These are phyloP conservation scores for Chalcis sispes DNA, from an alignment of 2,888 invertebrate genomes.

Conservation along the genomic window DNA sequence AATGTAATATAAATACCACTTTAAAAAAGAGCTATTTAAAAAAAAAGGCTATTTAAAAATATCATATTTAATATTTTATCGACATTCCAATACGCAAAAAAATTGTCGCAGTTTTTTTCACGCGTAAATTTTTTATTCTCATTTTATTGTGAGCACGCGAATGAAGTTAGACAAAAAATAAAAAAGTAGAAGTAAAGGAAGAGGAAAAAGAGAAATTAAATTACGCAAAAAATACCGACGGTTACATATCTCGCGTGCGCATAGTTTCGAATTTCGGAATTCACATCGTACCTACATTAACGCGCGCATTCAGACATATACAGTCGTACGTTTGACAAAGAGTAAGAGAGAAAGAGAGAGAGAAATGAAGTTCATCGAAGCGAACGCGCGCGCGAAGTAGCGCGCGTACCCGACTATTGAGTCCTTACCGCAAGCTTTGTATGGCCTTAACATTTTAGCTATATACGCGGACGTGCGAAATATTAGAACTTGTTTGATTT, in stretches of 20 bases:
- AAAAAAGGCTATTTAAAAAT: no score
- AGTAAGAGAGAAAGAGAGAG: neutral
- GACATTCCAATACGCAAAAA: no score
- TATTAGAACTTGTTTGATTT: no score
- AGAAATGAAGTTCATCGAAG: slow-evolving; percentile 12
- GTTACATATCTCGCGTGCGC: neutral
- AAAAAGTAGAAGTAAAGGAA: no score
- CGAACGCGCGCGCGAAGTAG: neutral
- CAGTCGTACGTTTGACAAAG: neutral
- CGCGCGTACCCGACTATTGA: no score
- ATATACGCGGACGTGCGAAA: slow-evolving; percentile 5
- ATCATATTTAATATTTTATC: no score
- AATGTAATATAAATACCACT: no score
- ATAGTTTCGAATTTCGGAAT: slow-evolving; percentile 21
- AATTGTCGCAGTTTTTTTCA: no score
- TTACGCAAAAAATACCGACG: slow-evolving; percentile 24
- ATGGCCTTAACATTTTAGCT: slow-evolving; percentile 6
- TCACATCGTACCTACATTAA: neutral
- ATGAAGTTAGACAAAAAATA: no score
- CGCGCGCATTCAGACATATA: neutral
- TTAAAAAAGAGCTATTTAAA: no score
- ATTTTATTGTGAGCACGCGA: no score
- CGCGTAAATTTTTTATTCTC: no score
- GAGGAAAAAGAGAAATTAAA: slow-evolving; percentile 18
- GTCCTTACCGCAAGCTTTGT: slow-evolving; percentile 19